Evolutionary conservation across 2,888 invertebrate genomes (phyloP).

Genomic region (Lasioglossum villosulum): DNA sequence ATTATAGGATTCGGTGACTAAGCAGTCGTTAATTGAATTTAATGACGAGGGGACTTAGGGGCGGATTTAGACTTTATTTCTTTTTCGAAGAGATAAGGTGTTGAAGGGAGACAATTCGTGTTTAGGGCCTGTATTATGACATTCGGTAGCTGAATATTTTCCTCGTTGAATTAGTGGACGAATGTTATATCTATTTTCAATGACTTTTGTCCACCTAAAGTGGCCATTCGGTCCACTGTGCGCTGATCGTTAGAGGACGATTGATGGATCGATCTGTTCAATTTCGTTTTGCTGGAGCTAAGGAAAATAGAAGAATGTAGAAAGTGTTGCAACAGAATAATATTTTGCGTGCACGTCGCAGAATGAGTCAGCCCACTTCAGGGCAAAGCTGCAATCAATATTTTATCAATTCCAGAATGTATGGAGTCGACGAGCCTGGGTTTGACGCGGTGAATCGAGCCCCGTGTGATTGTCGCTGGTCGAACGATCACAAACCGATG

Average conservation of each 20-base stretch:
- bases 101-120: not conserved
- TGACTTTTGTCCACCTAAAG: too few relatives aligned
- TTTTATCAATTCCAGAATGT: conserved; percentile 8
- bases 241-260: not conserved
- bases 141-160: not conserved
- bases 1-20: not conserved
- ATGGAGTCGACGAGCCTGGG: conserved; percentile 18
- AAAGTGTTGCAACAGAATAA: not conserved
- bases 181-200: too few relatives aligned
- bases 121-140: not conserved
- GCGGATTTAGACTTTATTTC: not conserved
- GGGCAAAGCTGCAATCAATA: not conserved
- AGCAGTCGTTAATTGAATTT: conserved; percentile 4
- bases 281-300: not conserved
- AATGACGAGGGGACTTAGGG: not conserved
- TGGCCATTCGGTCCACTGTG: too few relatives aligned
- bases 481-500: conserved; percentile 53
- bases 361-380: not conserved
- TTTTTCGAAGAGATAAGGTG: not conserved
- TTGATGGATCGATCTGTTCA: not conserved
- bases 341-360: not conserved
- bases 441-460: conserved; percentile 38
- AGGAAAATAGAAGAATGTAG: not conserved
- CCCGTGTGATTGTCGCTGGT: conserved; percentile 40
- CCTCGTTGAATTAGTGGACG: not conserved